Percentiles rank a stretch among this genome's conserved stretches.
Evolutionary conservation across 2,888 invertebrate genomes (phyloP).

Genomic region (Trypoxylon attenuatum): DNA sequence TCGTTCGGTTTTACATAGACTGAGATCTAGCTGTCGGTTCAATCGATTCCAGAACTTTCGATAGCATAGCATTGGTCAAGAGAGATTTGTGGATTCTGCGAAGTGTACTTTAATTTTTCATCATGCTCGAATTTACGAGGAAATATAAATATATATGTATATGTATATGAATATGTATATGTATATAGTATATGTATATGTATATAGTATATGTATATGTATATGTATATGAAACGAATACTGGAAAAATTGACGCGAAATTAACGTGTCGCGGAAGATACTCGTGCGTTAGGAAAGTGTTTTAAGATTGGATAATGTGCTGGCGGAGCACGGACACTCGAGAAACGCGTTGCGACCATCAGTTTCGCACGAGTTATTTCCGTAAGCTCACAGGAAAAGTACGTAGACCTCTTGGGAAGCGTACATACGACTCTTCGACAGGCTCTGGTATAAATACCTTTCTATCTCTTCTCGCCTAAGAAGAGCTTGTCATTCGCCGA

Average conservation of each 20-base stretch:
- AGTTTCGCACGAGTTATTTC: conserved; percentile 15
- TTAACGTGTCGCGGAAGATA: not conserved
- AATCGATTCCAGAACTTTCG: conserved; percentile 1
- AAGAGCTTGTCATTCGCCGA: conserved; percentile 19
- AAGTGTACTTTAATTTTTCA: too few relatives aligned
- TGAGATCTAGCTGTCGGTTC: conserved; percentile 45
- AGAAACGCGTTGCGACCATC: conserved; percentile 16
- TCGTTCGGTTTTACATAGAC: conserved; percentile 50
- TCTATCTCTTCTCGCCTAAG: conserved; percentile 2
- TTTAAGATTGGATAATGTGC: not conserved
- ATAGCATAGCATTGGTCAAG: too few relatives aligned
- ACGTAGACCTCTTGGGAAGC: too few relatives aligned
- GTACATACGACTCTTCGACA: conserved; percentile 22
- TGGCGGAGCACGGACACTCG: not conserved
- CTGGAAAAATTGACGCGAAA: too few relatives aligned
- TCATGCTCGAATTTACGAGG: too few relatives aligned
- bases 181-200: too few relatives aligned
- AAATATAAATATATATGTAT: too few relatives aligned
- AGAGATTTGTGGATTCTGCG: too few relatives aligned
- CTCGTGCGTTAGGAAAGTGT: not conserved
- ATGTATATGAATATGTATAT: too few relatives aligned
- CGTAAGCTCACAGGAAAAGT: not conserved
- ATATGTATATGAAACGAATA: too few relatives aligned
- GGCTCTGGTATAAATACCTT: conserved; percentile 27
- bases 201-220: too few relatives aligned